Evolutionary conservation across 1,140 invertebrate genomes (phyloP).

Genomic region (Sitophilus oryzae): DNA sequence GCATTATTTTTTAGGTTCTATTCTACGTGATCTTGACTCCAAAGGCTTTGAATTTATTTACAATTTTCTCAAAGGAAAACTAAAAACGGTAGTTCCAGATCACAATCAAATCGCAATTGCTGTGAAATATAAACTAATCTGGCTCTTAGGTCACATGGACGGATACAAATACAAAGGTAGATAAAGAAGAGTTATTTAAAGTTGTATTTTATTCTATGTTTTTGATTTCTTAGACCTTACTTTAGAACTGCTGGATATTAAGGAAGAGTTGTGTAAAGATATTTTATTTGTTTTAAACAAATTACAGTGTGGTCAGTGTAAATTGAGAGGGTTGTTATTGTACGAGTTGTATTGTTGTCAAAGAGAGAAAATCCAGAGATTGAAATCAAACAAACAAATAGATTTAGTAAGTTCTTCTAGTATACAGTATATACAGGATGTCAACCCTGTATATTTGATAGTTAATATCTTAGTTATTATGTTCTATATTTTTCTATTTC

Average conservation of each 20-base stretch:
- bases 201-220: neutral
- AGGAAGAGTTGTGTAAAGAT: conserved; percentile 44
- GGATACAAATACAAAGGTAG: conserved; percentile 33
- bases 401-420: conserved; percentile 6
- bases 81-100: conserved; percentile 46
- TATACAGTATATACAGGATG: too few relatives aligned
- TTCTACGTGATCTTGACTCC: conserved; percentile 44
- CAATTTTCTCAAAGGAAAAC: conserved; percentile 45
- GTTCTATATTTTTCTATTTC: too few relatives aligned
- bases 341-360: conserved; percentile 32
- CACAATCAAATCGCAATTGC: conserved; percentile 51
- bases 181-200: neutral
- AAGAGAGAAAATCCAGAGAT: conserved; percentile 25
- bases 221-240: conserved; percentile 30
- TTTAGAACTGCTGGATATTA: conserved; percentile 21
- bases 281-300: conserved; percentile 43
- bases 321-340: conserved; percentile 41
- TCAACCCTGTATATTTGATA: too few relatives aligned
- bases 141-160: conserved; percentile 33
- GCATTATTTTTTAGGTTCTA: conserved; percentile 39
- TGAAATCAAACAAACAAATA: neutral
- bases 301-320: conserved; percentile 44
- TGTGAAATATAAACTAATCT: conserved; percentile 42
- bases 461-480: too few relatives aligned
- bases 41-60: conserved; percentile 45